Evolutionary conservation across 2,797 vertebrate genomes (phyloP).

Genomic region (Oreochromis mossambicus): DNA sequence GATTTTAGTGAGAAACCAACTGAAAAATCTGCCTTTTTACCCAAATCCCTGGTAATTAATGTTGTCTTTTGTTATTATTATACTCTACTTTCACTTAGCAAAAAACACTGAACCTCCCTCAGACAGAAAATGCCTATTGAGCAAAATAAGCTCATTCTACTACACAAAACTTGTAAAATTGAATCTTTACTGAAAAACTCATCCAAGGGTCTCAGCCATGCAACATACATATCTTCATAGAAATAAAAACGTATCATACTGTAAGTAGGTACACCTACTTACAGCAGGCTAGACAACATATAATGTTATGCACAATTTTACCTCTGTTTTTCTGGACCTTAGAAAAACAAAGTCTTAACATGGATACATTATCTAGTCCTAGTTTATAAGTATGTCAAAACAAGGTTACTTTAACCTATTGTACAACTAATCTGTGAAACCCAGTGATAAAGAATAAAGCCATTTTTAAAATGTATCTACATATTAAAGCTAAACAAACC

Average conservation of each 20-base stretch:
- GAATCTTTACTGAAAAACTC: background rate
- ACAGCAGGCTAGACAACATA: accelerated
- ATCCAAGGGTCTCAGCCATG: background rate
- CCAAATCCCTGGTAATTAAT: constrained; percentile 6
- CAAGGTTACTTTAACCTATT: background rate
- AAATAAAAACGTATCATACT: background rate
- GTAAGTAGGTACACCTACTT: background rate
- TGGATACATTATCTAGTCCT: background rate
- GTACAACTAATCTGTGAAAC: background rate
- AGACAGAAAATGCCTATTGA: background rate
- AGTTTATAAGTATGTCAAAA: background rate
- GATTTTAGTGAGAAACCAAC: constrained; percentile 12
- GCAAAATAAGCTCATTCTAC: background rate
- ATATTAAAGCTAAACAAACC: background rate
- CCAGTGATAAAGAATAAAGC: background rate
- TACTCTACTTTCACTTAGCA: background rate
- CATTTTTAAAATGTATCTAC: background rate
- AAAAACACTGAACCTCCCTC: background rate
- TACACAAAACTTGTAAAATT: background rate
- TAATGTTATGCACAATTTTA: background rate
- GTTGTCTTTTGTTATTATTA: background rate
- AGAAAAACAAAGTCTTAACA: background rate
- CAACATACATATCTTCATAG: background rate
- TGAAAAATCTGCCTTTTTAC: background rate
- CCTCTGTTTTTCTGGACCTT: background rate